Base-by-base conservation (phyloP, 2,113 vertebrate species). In the Pseudorectes ferrugineus region DNA sequence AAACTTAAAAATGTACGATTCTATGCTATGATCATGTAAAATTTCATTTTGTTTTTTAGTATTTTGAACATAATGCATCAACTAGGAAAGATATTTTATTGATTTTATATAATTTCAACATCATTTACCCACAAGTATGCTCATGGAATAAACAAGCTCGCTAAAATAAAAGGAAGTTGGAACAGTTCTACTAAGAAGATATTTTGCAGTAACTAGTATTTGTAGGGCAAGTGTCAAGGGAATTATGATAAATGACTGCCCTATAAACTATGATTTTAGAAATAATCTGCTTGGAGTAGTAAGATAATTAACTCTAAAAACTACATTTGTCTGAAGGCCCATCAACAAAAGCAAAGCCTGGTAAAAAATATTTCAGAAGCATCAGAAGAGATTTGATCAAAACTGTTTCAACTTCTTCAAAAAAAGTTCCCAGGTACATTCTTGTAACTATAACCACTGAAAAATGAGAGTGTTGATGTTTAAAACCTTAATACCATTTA, bases 121-220 rank as follows among this genome's bases (percentile, higher is more conserved):
- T 91, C 49, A n/a, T 65, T 85, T 72, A 78, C 46, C 77, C 74
- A 54, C 80, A 91, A 91, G 19, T 54, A 91, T 67, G 43, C 42
- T 83, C 43, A 28, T 17, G 49, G 85, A 82, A 93, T 91, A 94
- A 96, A 93, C 51, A 91, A 95, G 38, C 23, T 75, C 48, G 76
- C n/a, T 62, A 42, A 84, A 77, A 87, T 59, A 57, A 87, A 87
- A 59, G 55, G 46, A 87, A 91, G 35, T 23, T 87, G 77, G 52
- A 91, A 82, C 35, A 36, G 65, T 71, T 77, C 48, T 71, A 66
- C 22, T 23, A 45, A 59, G 79, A 61, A 7, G 63, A 31, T 42
- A 61, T 29, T 81, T 51, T 65, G 42, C 55, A 85, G 38, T n/a
- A 84, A 89, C 28, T 19, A 46, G 12, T 28, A 43, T 81, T 88